These are phyloP conservation scores for Tiliacea citrago DNA, from an alignment of 2,888 invertebrate species.

Conservation along the genomic window DNA sequence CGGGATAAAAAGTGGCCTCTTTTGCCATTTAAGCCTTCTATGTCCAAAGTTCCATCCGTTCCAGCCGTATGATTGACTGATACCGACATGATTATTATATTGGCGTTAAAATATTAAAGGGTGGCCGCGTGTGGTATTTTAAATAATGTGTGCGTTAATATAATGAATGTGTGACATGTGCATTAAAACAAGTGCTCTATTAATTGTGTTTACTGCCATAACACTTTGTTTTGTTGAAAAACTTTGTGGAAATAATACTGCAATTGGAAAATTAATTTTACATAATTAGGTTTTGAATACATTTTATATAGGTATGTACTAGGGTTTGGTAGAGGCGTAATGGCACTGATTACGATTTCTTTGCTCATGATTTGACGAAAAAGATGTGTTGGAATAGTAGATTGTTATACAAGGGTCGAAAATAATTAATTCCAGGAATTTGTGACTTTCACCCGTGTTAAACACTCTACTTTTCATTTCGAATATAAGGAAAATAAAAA, in stretches of 20 bases:
- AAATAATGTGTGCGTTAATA: slow-evolving; percentile 44
- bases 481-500: no score
- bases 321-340: not conserved
- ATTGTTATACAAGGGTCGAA: no score
- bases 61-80: slow-evolving; percentile 32
- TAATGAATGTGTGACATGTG: slow-evolving; percentile 40
- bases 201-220: slow-evolving; percentile 23
- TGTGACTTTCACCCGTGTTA: no score
- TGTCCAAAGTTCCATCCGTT: slow-evolving; percentile 34
- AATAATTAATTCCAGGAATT: no score
- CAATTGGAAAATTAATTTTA: not conserved
- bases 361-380: not conserved
- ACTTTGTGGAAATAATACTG: not conserved
- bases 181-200: slow-evolving; percentile 43
- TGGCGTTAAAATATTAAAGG: slow-evolving; percentile 31
- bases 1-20: slow-evolving; percentile 54
- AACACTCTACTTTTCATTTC: no score
- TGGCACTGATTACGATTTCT: not conserved
- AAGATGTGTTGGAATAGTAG: not conserved
- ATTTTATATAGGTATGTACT: no score
- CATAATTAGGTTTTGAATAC: no score
- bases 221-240: slow-evolving; percentile 22
- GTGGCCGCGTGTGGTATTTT: slow-evolving; percentile 33
- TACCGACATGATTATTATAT: slow-evolving; percentile 10
- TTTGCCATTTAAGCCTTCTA: slow-evolving; percentile 39